These are phyloP conservation scores for Lottia scabra DNA, from an alignment of 2,888 invertebrate genomes.

Conservation along the genomic window DNA sequence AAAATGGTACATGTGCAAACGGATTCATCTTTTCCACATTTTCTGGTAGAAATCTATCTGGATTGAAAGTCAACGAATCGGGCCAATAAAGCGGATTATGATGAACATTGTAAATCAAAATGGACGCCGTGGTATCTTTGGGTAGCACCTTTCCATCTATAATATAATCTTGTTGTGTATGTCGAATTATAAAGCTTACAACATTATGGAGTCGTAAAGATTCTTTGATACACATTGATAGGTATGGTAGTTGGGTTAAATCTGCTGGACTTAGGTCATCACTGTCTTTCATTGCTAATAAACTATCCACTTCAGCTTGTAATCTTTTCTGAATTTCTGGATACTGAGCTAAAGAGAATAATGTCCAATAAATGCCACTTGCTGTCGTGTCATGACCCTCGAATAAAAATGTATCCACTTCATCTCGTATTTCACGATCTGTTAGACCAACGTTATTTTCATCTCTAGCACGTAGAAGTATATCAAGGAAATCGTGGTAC, in stretches of 20 bases:
- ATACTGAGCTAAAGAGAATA: conserved; percentile 43
- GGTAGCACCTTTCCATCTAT: conserved; percentile 42
- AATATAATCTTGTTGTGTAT: conserved; percentile 33
- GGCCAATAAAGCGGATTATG: conserved; percentile 47
- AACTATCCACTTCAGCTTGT: conserved; percentile 41
- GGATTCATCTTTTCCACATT: conserved; percentile 44
- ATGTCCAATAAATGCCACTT: conserved; percentile 45
- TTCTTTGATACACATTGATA: conserved; percentile 54
- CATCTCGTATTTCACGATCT: background rate
- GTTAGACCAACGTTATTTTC: background rate
- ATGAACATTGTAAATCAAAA: conserved; percentile 46
- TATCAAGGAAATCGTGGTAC: background rate
- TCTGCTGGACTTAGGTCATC: conserved; percentile 38
- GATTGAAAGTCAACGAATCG: conserved; percentile 40
- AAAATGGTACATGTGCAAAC: conserved; percentile 52
- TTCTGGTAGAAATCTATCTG: conserved; percentile 51
- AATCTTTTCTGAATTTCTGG: conserved; percentile 39
- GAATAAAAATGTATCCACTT: conserved; percentile 31
- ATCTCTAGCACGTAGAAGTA: background rate
- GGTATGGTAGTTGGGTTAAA: conserved; percentile 40
- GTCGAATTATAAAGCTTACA: conserved; percentile 46
- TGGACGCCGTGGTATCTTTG: conserved; percentile 31
- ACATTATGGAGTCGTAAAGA: conserved; percentile 44
- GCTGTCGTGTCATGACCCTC: conserved; percentile 57
- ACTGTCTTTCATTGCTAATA: conserved; percentile 33